phyloP scores from a whole-genome alignment of 2,797 vertebrate species.

The Manis pentadactyla region DNA sequence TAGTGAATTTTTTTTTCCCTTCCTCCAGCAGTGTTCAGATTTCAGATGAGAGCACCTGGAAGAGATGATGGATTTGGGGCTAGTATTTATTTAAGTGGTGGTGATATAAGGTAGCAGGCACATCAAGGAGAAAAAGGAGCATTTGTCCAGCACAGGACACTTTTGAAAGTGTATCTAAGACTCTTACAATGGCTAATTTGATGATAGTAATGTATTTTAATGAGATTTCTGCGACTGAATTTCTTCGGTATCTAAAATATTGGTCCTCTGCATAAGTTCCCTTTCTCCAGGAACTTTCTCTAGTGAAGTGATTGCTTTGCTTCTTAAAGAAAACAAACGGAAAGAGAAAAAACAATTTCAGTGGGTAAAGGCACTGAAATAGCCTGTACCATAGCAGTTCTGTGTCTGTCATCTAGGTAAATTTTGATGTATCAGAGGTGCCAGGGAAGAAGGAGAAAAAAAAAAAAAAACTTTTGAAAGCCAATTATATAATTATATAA shows the following conservation, averaged over 20 bases:
- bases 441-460: not conserved
- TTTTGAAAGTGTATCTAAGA: not conserved
- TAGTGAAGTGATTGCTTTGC: not conserved
- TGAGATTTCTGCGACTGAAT: constrained; percentile 1
- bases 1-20: not conserved
- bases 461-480: not conserved
- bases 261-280: not conserved
- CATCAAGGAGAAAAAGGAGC: not conserved
- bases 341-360: not conserved
- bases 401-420: not conserved
- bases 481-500: not conserved
- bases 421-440: not conserved
- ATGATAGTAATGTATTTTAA: not conserved
- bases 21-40: not conserved
- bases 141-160: not conserved
- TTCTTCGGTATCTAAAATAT: constrained; percentile 7
- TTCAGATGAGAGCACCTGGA: not conserved
- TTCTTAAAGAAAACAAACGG: constrained; percentile 26
- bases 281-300: not conserved
- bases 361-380: not conserved
- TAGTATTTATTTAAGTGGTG: not conserved
- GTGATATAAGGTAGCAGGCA: not conserved
- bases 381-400: not conserved
- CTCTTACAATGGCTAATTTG: not conserved
- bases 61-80: not conserved